These are phyloP conservation scores for Phytoseiulus persimilis DNA, from an alignment of 2,888 invertebrate species.

Conservation along the genomic window DNA sequence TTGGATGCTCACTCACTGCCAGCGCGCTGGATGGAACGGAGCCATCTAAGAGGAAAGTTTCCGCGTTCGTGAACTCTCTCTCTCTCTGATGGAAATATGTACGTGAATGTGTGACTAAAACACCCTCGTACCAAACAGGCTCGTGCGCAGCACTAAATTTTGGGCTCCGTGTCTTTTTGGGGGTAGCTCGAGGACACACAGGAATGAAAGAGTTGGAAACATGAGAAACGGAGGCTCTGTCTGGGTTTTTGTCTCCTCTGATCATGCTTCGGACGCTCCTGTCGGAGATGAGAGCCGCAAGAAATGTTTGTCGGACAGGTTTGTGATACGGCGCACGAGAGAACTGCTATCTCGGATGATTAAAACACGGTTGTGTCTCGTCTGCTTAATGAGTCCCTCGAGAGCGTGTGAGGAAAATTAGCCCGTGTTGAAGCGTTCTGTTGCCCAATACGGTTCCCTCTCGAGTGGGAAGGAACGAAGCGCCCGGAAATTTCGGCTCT, in stretches of 20 bases:
- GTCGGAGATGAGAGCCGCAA: neutral
- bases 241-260: too few relatives aligned
- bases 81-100: neutral
- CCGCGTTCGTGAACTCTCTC: neutral
- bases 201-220: too few relatives aligned
- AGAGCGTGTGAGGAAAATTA: neutral
- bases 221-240: too few relatives aligned
- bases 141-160: neutral
- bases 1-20: neutral
- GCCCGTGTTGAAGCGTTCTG: neutral
- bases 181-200: too few relatives aligned
- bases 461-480: too few relatives aligned
- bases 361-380: neutral
- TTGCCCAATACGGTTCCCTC: too few relatives aligned
- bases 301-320: neutral
- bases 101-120: neutral
- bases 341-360: neutral
- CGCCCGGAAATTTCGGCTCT: too few relatives aligned
- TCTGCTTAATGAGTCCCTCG: neutral
- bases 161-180: too few relatives aligned
- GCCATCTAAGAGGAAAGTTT: neutral
- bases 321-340: neutral
- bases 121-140: neutral
- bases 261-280: neutral
- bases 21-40: neutral